These are phyloP conservation scores for Camponotus fellah DNA, from an alignment of 2,888 invertebrate genomes.

Conservation along the genomic window DNA sequence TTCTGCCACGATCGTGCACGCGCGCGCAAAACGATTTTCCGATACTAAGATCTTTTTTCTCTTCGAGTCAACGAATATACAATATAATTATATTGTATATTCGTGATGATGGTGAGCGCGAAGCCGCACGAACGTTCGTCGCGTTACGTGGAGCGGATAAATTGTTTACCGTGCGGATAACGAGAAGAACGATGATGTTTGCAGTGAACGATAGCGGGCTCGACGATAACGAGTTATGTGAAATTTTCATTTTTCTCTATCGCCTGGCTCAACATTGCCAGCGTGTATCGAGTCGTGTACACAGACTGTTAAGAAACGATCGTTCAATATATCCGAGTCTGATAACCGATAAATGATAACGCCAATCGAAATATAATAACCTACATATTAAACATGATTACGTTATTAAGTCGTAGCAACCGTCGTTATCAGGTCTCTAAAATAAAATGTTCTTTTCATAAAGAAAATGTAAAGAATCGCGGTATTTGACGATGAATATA, in stretches of 20 bases:
- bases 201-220: conserved; percentile 47
- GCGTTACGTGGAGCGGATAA: conserved; percentile 32
- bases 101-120: conserved; percentile 28
- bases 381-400: conserved; percentile 17
- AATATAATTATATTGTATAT: conserved; percentile 24
- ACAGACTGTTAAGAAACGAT: conserved; percentile 49
- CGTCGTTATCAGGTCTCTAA: conserved; percentile 28
- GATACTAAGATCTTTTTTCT: conserved; percentile 28
- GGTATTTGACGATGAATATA: background rate
- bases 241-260: conserved; percentile 55
- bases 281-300: conserved; percentile 37
- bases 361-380: conserved; percentile 28
- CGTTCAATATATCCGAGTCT: conserved; percentile 45
- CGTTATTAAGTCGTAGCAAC: conserved; percentile 31
- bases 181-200: conserved; percentile 58
- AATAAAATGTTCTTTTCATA: background rate
- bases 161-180: conserved; percentile 55
- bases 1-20: background rate
- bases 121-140: conserved; percentile 18
- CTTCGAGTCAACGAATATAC: conserved; percentile 30
- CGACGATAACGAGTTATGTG: conserved; percentile 52
- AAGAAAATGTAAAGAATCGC: background rate
- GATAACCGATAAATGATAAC: conserved; percentile 30
- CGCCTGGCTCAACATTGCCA: conserved; percentile 38
- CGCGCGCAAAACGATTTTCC: conserved; percentile 27